Conservation (phyloP, 2,113 vertebrate genomes). For the Lanius ludovicianus region DNA sequence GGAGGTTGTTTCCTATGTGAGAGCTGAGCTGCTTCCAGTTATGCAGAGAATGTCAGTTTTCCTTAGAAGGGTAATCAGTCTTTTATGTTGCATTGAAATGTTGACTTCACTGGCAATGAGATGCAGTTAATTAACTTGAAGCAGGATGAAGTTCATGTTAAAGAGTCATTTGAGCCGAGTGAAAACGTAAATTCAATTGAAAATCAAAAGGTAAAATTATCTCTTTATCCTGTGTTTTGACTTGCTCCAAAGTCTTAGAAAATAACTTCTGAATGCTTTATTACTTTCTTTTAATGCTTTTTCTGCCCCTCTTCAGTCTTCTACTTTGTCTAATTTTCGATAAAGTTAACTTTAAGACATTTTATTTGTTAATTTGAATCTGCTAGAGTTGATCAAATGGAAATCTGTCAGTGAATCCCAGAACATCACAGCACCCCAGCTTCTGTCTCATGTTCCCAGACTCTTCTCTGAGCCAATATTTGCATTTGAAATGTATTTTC, state of each 20-base stretch:
- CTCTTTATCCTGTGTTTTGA: not conserved
- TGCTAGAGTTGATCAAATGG: not conserved
- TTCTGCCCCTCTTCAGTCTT: not conserved
- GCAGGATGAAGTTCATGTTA: not conserved
- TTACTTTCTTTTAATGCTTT: not conserved
- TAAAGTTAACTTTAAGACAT: not conserved
- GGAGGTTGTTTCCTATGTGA: not conserved
- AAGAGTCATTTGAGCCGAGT: not conserved
- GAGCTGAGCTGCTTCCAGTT: not conserved
- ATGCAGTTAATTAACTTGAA: conserved; percentile 35
- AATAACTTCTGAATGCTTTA: not conserved
- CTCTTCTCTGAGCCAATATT: not conserved
- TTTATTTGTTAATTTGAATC: not conserved
- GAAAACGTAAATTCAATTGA: not conserved
- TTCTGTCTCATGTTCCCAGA: not conserved
- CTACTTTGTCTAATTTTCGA: not conserved
- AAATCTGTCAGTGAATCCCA: not conserved
- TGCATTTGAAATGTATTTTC: not conserved
- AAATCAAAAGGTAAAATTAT: not conserved
- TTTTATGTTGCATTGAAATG: not conserved
- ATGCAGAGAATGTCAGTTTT: not conserved
- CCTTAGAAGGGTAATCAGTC: not conserved
- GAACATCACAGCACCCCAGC: not conserved
- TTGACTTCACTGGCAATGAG: not conserved
- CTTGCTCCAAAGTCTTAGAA: not conserved